Evolutionary conservation across 2,888 invertebrate genomes (phyloP), one percentile per base, ranked within the genome.

Genomic region (Tholera decimalis): DNA sequence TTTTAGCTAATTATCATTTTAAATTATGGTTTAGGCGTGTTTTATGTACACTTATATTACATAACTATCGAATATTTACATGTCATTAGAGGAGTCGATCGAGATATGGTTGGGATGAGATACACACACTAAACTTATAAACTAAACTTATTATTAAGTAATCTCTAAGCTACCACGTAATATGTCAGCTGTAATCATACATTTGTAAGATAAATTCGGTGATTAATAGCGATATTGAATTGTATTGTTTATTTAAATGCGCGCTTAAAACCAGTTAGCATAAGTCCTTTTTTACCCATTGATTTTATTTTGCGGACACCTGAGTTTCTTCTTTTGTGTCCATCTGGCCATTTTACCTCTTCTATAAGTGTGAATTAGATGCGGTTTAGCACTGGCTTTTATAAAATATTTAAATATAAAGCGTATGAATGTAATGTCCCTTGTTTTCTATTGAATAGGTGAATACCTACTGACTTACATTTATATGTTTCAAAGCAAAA

Each of bases 311-410:
- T 76, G 73, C 73, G 82, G 77, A 79, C 79, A 83, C 79, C 72
- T 80, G 77, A 83, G 82, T 59, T 8, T 77, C 71, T 82, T 78
- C 79, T 75, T 86, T 87, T 86, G 72, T 79, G 51, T 20, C 18
- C 28, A 59, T 74, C 77, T 58, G 67, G 62, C 28, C 46, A 53
- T 33, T 72, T 68, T 50, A 62, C 54, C 37, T 61, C 41, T 11
- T 67, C 33, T 55, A 35, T 37, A 63, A 60, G 59, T 46, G 35
- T 70, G 68, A 77, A 79, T 83, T 79, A 72, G 77, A 72, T 67
- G 43, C 64, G 73, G 75, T 20, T 75, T 61, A 64, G 65, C 59
- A 46, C 13, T 20, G 50, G 61, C 43, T 70, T 66, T 37, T 59
- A 64, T 70, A 60, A 78, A 68, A 74, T 73, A 71, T 74, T 67